A percentile compares a stretch with the other conserved stretches of the same genome.
phyloP scores from a whole-genome alignment of 2,888 invertebrate species.

The Spilarctia lutea region DNA sequence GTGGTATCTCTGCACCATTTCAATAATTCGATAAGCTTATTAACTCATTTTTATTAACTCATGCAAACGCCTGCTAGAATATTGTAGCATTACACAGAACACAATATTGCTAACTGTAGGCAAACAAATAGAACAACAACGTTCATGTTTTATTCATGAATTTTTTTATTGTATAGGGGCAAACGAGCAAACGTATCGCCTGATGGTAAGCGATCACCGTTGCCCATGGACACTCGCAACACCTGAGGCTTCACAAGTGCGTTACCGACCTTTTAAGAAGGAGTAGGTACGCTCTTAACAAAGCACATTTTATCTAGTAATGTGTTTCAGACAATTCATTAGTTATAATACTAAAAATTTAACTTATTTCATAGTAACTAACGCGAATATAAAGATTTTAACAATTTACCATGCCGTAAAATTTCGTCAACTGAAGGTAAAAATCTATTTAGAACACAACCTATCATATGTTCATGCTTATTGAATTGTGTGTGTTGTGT shows the following conservation, averaged over 20 bases:
- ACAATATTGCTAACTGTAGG: background rate
- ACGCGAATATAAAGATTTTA: background rate
- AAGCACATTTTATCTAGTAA: background rate
- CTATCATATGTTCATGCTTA: background rate
- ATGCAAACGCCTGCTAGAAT: constrained; percentile 22
- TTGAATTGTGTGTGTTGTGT: too few relatives aligned
- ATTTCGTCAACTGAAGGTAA: background rate
- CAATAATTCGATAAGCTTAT: background rate
- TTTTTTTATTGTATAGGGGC: too few relatives aligned
- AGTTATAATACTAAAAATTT: too few relatives aligned
- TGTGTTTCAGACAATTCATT: background rate
- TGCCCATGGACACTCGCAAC: too few relatives aligned
- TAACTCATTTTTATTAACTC: background rate
- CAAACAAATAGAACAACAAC: background rate
- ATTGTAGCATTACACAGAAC: constrained; percentile 24
- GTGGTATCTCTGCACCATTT: background rate
- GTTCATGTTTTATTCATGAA: background rate
- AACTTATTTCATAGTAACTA: background rate
- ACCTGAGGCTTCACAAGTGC: too few relatives aligned
- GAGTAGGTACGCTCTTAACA: too few relatives aligned
- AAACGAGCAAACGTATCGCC: too few relatives aligned
- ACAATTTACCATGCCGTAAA: background rate
- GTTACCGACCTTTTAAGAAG: too few relatives aligned
- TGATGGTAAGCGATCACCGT: too few relatives aligned
- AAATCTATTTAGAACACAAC: background rate